Percentiles rank a stretch among this genome's conserved stretches.
phyloP scores from a whole-genome alignment of 2,888 invertebrate species.

The Campaea margaritaria region DNA sequence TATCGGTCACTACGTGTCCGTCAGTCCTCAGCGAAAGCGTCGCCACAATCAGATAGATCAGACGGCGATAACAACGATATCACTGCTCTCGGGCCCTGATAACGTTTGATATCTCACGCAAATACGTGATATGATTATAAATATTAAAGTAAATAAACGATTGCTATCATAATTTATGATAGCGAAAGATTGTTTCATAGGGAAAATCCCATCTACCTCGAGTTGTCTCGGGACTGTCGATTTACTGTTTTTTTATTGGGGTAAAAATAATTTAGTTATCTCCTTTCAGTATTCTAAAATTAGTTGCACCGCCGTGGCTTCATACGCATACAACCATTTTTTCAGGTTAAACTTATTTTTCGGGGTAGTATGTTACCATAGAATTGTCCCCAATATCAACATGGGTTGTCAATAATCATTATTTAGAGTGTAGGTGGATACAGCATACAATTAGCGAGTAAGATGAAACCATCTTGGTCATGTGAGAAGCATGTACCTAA shows the following conservation, averaged over 20 bases:
- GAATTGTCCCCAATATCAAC: too few species aligned
- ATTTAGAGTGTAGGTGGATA: too few species aligned
- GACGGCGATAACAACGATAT: constrained; percentile 1
- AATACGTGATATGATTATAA: constrained; percentile 24
- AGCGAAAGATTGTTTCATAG: constrained; percentile 6
- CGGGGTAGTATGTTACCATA: too few species aligned
- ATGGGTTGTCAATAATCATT: too few species aligned
- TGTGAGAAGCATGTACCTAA: neutral
- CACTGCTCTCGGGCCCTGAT: neutral
- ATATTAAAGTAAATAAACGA: constrained; percentile 16
- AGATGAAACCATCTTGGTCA: neutral
- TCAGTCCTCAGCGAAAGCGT: neutral
- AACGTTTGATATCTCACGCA: constrained; percentile 11
- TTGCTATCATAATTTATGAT: constrained; percentile 12
- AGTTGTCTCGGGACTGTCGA: neutral
- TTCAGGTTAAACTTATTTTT: too few species aligned
- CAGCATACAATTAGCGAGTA: too few species aligned
- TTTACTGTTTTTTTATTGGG: neutral
- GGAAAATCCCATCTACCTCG: constrained; percentile 11
- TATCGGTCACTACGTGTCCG: neutral
- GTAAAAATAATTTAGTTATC: neutral
- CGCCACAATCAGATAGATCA: neutral
- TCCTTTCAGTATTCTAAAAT: neutral
- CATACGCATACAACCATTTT: too few species aligned
- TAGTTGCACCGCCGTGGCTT: too few species aligned